Base-by-base conservation (phyloP, 1,140 invertebrate species). In the Cotesia vestalis region DNA sequence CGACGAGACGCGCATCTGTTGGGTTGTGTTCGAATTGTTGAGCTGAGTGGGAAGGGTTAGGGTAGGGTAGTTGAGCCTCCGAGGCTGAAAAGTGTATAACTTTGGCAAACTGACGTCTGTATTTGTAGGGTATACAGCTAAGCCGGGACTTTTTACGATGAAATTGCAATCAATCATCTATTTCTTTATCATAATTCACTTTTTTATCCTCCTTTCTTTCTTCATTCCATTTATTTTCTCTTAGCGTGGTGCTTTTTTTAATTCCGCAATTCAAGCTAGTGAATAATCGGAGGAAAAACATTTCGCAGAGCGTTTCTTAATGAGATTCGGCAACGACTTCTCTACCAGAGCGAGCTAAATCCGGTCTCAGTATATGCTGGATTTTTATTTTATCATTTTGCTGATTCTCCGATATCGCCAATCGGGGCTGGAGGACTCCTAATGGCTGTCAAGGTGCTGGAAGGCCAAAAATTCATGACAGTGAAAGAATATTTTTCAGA, bases 1-100 rank as follows among this genome's bases (percentile, higher is more conserved):
- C 20, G 76, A 75, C 73, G 79, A 80, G 78, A 81, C 76, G 79
- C 78, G 76, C 79, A 80, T 82, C 77, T 82, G 80, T 80, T 80
- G 75, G 78, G 76, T 78, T 75, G 75, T 72, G 77, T 81, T 83
- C 79, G 78, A 79, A 82, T 84, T 80, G 78, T 79, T 80, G 75
- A 71, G 68, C 77, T 75, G 75, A 75, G 69, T 52, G 57, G 63
- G 20, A 66, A 12, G 55, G 53, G 51, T 36, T 11, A 27, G 66
- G 53, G 51, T 71, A 34, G 51, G 9, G 46, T 27, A n/a, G 17
- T 67, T 6, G 12, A 55, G 53, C 5, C 14, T 64, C 9, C 35
- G 40, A 20, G 64, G 64, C 64, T 66, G 46, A 66, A 66, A 66
- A 52, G 64, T 46, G 64, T 66, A 52, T 46, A 40, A 66, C 40